Evolutionary conservation across 2,797 vertebrate species (phyloP).

Genomic region (Anas georgica): DNA sequence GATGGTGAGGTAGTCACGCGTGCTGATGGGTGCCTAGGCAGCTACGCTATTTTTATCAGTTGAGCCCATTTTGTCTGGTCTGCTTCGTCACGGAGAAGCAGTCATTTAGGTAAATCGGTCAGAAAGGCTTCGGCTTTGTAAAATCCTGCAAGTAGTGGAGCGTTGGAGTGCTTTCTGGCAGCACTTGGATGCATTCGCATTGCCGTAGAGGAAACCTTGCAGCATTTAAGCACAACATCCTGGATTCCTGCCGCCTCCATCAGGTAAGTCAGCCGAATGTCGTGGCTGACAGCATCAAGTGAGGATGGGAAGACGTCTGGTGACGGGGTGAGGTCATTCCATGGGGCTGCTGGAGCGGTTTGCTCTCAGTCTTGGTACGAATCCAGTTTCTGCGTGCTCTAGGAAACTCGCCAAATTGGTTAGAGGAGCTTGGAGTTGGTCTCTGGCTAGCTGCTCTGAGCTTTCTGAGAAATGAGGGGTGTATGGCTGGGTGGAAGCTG

Average conservation of each 20-base stretch:
- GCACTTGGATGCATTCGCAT: background rate
- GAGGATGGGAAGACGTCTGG: background rate
- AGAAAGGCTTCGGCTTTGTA: background rate
- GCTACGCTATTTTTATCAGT: background rate
- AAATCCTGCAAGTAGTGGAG: background rate
- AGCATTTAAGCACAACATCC: background rate
- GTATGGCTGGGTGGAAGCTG: background rate
- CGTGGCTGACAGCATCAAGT: background rate
- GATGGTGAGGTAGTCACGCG: background rate
- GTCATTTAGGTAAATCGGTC: background rate
- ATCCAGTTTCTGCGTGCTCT: background rate
- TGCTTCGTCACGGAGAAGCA: background rate
- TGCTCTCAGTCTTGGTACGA: background rate
- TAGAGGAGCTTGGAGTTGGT: background rate
- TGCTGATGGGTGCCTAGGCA: background rate
- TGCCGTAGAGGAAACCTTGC: background rate
- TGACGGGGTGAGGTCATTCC: background rate
- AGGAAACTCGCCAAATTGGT: background rate
- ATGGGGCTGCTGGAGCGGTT: background rate
- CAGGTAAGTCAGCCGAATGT: background rate
- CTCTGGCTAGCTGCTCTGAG: background rate
- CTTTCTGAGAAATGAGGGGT: background rate
- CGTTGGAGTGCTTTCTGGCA: background rate
- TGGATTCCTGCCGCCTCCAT: background rate
- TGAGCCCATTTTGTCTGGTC: constrained; percentile 39